phyloP scores from a whole-genome alignment of 2,888 invertebrate species.

The Drosophila imparisetae region DNA sequence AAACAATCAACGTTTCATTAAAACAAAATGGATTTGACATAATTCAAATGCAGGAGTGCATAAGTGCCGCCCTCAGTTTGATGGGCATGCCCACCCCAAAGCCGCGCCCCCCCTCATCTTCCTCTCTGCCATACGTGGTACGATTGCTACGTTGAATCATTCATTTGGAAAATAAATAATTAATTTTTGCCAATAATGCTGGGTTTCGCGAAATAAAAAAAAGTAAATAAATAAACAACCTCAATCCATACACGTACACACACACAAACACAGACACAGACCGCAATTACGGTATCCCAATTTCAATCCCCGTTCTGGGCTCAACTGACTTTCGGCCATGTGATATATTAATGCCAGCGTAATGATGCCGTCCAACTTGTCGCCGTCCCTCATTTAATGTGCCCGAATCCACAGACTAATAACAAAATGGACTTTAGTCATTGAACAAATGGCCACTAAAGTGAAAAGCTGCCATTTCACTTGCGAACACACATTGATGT shows the following conservation, averaged over 20 bases:
- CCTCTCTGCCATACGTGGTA: neutral
- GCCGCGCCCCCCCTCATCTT: neutral
- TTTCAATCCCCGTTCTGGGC: constrained; percentile 15
- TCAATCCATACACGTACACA: constrained; percentile 28
- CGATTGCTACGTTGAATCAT: constrained; percentile 69
- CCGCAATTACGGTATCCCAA: constrained; percentile 66
- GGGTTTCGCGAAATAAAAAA: constrained; percentile 63
- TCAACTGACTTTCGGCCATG: constrained; percentile 65
- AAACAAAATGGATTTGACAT: constrained; percentile 84
- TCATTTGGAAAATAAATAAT: constrained; percentile 83
- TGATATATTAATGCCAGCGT: constrained; percentile 77
- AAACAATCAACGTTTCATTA: constrained; percentile 81
- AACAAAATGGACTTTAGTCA: constrained; percentile 35
- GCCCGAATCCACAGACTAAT: constrained; percentile 18
- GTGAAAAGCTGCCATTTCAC: constrained; percentile 3
- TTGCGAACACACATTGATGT: neutral
- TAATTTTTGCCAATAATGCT: constrained; percentile 83
- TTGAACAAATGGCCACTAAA: constrained; percentile 14
- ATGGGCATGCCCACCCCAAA: constrained; percentile 15
- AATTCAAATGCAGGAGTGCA: constrained; percentile 83
- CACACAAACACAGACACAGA: constrained; percentile 33
- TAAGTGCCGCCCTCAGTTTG: constrained; percentile 70
- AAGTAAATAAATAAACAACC: constrained; percentile 27
- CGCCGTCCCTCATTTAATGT: constrained; percentile 69
- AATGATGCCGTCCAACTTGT: constrained; percentile 66